Conservation (phyloP, 2,797 vertebrate genomes). For the Toxotes lorentzi region DNA sequence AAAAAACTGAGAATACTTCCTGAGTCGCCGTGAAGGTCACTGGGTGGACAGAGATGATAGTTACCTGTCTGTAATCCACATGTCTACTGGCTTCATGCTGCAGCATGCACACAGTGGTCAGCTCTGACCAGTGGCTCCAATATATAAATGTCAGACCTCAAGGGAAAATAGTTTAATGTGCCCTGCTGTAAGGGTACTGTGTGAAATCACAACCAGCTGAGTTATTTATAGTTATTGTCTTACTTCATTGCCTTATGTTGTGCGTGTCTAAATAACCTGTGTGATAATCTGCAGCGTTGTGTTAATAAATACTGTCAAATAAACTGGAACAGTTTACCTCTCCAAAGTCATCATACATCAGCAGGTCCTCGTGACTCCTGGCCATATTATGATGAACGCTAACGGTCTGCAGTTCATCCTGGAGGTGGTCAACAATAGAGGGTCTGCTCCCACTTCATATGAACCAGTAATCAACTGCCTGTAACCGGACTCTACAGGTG, state of each 20-base stretch:
- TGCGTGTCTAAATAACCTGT: too few species aligned
- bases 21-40: background rate
- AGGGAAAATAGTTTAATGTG: slow-evolving; percentile 53
- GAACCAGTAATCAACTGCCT: slow-evolving; percentile 47
- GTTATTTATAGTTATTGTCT: too few species aligned
- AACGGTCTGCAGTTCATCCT: slow-evolving; percentile 74
- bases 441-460: slow-evolving; percentile 45
- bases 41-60: background rate
- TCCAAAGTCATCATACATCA: slow-evolving; percentile 79
- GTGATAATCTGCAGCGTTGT: too few species aligned
- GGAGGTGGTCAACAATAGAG: too few species aligned
- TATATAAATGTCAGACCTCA: slow-evolving; percentile 69
- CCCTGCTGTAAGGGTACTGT: too few species aligned
- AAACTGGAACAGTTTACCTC: slow-evolving; percentile 75
- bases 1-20: background rate
- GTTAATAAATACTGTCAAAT: too few species aligned
- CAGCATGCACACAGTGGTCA: slow-evolving; percentile 26
- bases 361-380: slow-evolving; percentile 81
- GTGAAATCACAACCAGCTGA: too few species aligned
- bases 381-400: slow-evolving; percentile 59
- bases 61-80: background rate
- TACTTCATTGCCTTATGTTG: too few species aligned
- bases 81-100: background rate
- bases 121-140: slow-evolving; percentile 32
- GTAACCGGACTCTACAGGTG: too few species aligned